Percentiles rank a stretch among this genome's conserved stretches.
Conservation (phyloP, 2,797 vertebrate genomes). For the Rousettus madagascariensis region DNA sequence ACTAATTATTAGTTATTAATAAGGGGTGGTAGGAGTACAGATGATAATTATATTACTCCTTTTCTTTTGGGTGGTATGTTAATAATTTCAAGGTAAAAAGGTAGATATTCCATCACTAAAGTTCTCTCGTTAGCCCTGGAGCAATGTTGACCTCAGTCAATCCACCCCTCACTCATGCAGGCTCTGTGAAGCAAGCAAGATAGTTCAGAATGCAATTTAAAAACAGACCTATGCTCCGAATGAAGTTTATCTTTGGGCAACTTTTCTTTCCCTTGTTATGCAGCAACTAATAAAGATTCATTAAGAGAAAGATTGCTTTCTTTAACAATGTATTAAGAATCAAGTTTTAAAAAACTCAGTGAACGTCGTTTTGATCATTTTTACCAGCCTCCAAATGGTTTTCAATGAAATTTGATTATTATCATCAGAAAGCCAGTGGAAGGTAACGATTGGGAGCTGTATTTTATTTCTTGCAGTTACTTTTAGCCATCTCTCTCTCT, state of each 20-base stretch:
- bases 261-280: neutral
- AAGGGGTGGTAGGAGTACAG: neutral
- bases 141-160: neutral
- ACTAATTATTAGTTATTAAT: slow-evolving; percentile 12
- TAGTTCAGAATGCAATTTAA: neutral
- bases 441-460: neutral
- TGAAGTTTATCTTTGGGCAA: slow-evolving; percentile 37
- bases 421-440: neutral
- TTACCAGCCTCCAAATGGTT: neutral
- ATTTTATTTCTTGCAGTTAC: neutral
- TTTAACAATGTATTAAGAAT: slow-evolving; percentile 36
- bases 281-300: slow-evolving; percentile 21
- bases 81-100: neutral
- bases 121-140: neutral
- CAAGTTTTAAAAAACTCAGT: neutral
- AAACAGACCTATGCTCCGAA: slow-evolving; percentile 23
- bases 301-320: neutral
- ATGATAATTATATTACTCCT: neutral
- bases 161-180: neutral
- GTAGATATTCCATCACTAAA: neutral
- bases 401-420: neutral
- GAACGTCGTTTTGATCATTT: neutral
- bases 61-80: neutral
- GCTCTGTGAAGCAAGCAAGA: neutral
- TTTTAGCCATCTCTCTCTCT: neutral